Base-by-base conservation (phyloP, 2,888 invertebrate species). In the Heliconius ethilla region DNA sequence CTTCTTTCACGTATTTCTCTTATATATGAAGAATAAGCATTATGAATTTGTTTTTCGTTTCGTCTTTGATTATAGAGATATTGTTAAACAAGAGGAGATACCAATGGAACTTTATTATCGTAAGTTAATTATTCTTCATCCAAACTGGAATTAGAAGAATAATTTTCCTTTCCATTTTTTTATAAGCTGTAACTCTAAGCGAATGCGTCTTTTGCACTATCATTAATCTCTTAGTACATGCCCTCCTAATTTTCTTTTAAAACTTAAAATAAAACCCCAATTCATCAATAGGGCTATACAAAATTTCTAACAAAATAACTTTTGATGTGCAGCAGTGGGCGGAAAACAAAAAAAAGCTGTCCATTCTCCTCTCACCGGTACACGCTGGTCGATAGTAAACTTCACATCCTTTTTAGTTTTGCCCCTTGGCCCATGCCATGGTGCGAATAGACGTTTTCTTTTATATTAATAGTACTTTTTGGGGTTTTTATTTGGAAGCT, bases 361-460 rank as follows among this genome's bases (percentile, higher is more conserved):
- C 69, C 40, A 69, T 69, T 69, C 25, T 69, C 25, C 40, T n/a
- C 25, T 69, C 69, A 40, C 69, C 25, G 69, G 40, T 27, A 63
- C 63, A 63, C 2, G 63, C 0, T 69, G n/a, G 69, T 40, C 63
- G 63, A 13, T 45, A 25, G 69, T 3, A 1, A 33, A 0, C 40
- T 40, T 13, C 40, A 69, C 40, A 40, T 69, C 40, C 40, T 69
- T 45, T 69, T 69, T 40, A 69, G 40, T 69, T 69, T 45, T 40
- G 40, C 40, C 15, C 40, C 25, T 40, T 69, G 67, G 37, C 40
- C 25, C 40, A 40, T 25, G 67, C 25, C 40, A 40, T 25, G 67
- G 37, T 37, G 37, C n/a, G 37, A 40, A 25, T 40, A 40, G n/a
- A 25, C 2, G 6, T 40, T 69, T 69, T 45, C 37, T 67, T 40